These are phyloP conservation scores for Archips crataeganus DNA, from an alignment of 2,888 invertebrate species.

Conservation along the genomic window DNA sequence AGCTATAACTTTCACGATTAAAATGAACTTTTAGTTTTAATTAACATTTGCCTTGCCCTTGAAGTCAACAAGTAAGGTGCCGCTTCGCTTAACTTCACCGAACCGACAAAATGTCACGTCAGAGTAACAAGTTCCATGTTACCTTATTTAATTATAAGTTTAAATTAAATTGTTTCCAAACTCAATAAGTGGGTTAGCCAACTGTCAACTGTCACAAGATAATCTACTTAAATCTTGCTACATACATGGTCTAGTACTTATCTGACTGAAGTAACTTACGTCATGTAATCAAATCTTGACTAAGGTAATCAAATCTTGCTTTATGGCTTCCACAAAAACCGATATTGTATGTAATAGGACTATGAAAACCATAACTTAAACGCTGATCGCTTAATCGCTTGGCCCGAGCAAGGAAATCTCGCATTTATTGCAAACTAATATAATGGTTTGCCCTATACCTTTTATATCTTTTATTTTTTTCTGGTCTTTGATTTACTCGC, in stretches of 20 bases:
- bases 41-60: constrained; percentile 26
- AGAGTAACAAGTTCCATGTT: constrained; percentile 17
- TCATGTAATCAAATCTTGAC: constrained; percentile 12
- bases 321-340: constrained; percentile 20
- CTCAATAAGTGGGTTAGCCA: constrained; percentile 31
- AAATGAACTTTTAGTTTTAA: neutral
- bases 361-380: constrained; percentile 1
- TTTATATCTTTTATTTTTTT: neutral
- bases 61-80: constrained; percentile 6
- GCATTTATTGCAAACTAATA: neutral
- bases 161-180: constrained; percentile 32
- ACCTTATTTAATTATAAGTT: constrained; percentile 14
- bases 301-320: constrained; percentile 7
- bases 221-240: constrained; percentile 36
- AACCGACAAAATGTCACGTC: constrained; percentile 28
- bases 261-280: constrained; percentile 2
- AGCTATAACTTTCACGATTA: constrained; percentile 6
- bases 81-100: constrained; percentile 25
- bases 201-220: constrained; percentile 33
- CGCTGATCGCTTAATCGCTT: neutral
- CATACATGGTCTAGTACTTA: constrained; percentile 10
- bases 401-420: neutral
- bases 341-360: constrained; percentile 30
- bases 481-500: neutral
- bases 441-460: too few relatives aligned